phyloP scores from a whole-genome alignment of 1,140 invertebrate genomes.

The Oscheius sp. region DNA sequence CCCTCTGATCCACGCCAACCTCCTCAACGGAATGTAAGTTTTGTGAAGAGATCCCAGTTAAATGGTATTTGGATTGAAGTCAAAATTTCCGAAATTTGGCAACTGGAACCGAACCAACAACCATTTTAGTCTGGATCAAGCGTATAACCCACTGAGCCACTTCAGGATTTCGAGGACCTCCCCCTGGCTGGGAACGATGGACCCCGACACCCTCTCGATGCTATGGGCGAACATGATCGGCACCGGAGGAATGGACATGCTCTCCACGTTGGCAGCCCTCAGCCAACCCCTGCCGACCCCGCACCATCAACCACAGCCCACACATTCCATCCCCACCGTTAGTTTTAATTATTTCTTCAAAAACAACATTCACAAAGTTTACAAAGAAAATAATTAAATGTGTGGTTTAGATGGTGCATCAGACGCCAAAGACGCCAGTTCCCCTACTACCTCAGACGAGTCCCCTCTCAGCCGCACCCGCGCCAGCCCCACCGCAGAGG shows the following conservation, averaged over 20 bases:
- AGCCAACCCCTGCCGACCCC: not conserved
- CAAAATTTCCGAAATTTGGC: no score
- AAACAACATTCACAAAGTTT: no score
- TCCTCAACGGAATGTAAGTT: constrained; percentile 22
- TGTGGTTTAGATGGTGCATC: no score
- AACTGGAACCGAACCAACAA: no score
- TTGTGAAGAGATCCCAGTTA: no score
- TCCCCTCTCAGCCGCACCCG: not conserved
- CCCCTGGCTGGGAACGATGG: constrained; percentile 14
- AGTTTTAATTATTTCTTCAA: no score
- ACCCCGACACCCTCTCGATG: constrained; percentile 9
- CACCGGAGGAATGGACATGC: constrained; percentile 8
- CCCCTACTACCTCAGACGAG: not conserved
- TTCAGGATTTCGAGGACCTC: not conserved
- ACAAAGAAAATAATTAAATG: no score
- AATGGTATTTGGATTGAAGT: no score
- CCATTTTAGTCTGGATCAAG: no score
- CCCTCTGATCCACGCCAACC: constrained; percentile 11
- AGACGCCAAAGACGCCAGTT: not conserved
- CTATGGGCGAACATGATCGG: constrained; percentile 13
- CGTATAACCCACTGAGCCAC: no score
- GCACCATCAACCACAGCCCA: not conserved
- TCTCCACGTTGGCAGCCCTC: constrained; percentile 27
- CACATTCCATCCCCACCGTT: no score
- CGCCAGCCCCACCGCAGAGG: not conserved